Conservation (phyloP, 2,113 vertebrate genomes). For the Toxotes chatareus region DNA sequence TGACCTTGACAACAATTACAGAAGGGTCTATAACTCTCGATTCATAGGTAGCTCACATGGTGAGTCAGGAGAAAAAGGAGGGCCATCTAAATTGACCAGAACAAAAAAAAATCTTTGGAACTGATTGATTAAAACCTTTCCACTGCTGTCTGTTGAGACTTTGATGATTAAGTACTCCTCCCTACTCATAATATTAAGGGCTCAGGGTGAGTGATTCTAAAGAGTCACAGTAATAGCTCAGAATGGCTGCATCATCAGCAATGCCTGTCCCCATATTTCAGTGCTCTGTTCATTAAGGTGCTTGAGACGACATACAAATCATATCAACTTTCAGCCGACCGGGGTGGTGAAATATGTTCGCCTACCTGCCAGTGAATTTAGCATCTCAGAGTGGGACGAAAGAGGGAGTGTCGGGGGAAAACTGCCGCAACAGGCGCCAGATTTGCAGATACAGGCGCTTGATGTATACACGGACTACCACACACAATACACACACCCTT, state of each 20-base stretch:
- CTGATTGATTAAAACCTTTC: constrained; percentile 71
- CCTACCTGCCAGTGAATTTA: constrained; percentile 55
- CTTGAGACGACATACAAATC: constrained; percentile 72
- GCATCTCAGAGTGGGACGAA: constrained; percentile 19
- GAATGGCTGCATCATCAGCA: constrained; percentile 78
- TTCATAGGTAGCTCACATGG: constrained; percentile 49
- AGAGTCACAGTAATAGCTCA: constrained; percentile 74
- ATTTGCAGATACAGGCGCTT: constrained; percentile 33
- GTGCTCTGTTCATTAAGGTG: constrained; percentile 67
- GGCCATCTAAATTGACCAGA: constrained; percentile 59
- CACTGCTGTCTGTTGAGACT: constrained; percentile 54
- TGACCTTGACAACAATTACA: constrained; percentile 72
- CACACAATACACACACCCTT: constrained; percentile 29
- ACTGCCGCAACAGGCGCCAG: constrained; percentile 49
- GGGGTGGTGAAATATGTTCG: constrained; percentile 53
- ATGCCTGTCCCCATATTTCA: constrained; percentile 78
- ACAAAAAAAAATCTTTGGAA: constrained; percentile 53
- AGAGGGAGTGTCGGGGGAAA: constrained; percentile 1
- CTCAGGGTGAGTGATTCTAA: constrained; percentile 69
- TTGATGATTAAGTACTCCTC: constrained; percentile 69
- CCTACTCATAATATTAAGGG: constrained; percentile 54
- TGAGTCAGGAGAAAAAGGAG: constrained; percentile 39
- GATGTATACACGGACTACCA: constrained; percentile 28
- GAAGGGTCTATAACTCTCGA: constrained; percentile 59
- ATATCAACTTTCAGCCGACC: constrained; percentile 54